Conservation (phyloP, 1,140 invertebrate genomes). For the Mylabris phalerata region DNA sequence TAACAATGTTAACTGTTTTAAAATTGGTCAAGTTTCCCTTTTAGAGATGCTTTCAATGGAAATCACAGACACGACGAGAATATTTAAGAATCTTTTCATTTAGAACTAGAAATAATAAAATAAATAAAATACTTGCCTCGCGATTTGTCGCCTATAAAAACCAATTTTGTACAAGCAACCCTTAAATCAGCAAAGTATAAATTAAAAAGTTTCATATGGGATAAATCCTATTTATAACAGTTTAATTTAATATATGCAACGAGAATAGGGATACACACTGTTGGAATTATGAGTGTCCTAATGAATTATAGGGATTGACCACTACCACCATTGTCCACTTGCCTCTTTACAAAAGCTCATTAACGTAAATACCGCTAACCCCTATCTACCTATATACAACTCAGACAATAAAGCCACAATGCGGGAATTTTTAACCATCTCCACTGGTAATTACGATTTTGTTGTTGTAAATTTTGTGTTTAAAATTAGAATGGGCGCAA, state of each 20-base stretch:
- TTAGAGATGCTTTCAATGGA: constrained; percentile 5
- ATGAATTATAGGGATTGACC: constrained; percentile 17
- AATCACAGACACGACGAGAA: no score
- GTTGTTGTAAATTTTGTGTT: constrained; percentile 5
- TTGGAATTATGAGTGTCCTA: constrained; percentile 14
- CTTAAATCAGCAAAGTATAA: constrained; percentile 5
- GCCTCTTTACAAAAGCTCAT: constrained; percentile 10
- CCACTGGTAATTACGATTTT: constrained; percentile 5
- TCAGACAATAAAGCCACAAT: constrained; percentile 4
- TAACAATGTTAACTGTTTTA: constrained; percentile 33
- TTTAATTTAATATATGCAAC: constrained; percentile 10
- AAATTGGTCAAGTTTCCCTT: constrained; percentile 28
- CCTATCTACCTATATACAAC: neutral
- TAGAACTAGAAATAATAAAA: no score
- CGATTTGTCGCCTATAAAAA: no score
- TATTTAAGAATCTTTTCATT: no score
- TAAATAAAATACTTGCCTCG: no score
- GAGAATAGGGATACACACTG: neutral
- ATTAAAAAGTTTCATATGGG: constrained; percentile 11
- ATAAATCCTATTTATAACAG: constrained; percentile 17
- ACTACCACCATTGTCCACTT: constrained; percentile 6
- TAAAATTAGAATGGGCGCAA: constrained; percentile 6
- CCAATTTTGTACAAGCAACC: neutral
- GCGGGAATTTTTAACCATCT: constrained; percentile 6
- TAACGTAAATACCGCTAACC: constrained; percentile 13